phyloP scores from a whole-genome alignment of 1,140 invertebrate species.

The Procambarus clarkii region DNA sequence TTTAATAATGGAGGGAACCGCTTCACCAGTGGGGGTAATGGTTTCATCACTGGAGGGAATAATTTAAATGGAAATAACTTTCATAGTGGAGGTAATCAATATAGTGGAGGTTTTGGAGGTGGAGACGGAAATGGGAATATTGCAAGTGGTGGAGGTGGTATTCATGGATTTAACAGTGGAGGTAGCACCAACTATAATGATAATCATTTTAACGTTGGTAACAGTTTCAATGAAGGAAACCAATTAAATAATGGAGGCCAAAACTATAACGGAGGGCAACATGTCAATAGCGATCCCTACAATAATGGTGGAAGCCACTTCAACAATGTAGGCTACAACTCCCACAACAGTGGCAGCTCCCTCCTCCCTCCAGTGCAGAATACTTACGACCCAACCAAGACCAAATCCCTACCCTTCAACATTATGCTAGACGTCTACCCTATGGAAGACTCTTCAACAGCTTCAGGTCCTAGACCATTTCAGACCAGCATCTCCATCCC shows the following conservation, averaged over 20 bases:
- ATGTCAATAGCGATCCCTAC: not conserved
- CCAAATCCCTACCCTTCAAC: constrained; percentile 35
- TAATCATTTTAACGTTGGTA: not conserved
- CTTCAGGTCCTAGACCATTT: constrained; percentile 23
- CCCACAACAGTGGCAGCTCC: not conserved
- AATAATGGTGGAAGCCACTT: not conserved
- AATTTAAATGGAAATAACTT: not conserved
- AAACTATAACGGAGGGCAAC: not conserved
- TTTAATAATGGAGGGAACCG: constrained; percentile 4
- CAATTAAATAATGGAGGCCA: not conserved
- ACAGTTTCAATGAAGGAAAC: not conserved
- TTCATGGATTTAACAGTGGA: not conserved
- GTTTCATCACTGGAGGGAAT: not conserved
- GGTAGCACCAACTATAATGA: not conserved
- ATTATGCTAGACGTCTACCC: constrained; percentile 58
- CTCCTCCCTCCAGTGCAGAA: not conserved
- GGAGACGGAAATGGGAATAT: not conserved
- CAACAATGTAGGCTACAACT: not conserved
- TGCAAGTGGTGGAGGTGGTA: not conserved
- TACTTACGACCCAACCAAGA: not conserved
- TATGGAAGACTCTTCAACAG: constrained; percentile 11
- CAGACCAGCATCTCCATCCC: constrained; percentile 26
- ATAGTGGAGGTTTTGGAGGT: not conserved
- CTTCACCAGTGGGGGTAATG: not conserved
- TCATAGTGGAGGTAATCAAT: not conserved